phyloP scores from a whole-genome alignment of 2,888 invertebrate species.

The Macaria liturata region DNA sequence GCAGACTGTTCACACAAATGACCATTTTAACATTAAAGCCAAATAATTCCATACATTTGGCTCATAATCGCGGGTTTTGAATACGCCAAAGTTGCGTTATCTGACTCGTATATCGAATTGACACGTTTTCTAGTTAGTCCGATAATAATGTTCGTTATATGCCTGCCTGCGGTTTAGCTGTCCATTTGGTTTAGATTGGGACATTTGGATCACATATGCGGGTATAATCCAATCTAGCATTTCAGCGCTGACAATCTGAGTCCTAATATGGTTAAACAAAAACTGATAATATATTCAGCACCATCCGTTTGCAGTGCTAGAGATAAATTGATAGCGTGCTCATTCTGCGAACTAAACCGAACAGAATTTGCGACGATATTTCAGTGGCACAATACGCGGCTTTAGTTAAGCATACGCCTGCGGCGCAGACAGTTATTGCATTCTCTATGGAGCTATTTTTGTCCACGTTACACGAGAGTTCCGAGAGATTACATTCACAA shows the following conservation, averaged over 20 bases:
- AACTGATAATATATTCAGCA: constrained; percentile 2
- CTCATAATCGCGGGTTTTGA: neutral
- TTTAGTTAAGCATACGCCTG: constrained; percentile 6
- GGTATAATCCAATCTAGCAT: no score
- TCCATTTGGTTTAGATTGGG: neutral
- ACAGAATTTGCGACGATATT: constrained; percentile 12
- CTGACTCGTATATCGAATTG: neutral
- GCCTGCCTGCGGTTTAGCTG: neutral
- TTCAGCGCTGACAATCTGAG: neutral
- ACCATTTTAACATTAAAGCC: neutral
- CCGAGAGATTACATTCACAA: no score
- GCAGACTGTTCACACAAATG: constrained; percentile 2
- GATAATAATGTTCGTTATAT: neutral
- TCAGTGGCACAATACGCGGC: constrained; percentile 9
- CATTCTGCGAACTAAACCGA: constrained; percentile 16
- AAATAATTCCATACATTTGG: neutral
- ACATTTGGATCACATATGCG: neutral
- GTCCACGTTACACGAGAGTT: neutral
- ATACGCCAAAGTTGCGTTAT: neutral
- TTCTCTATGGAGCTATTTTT: constrained; percentile 4
- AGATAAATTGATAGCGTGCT: constrained; percentile 11
- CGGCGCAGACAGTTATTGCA: constrained; percentile 18
- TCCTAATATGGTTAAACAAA: neutral
- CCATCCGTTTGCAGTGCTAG: constrained; percentile 1
- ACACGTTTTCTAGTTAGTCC: neutral